Percentiles rank a stretch among this genome's conserved stretches.
phyloP scores from a whole-genome alignment of 1,140 invertebrate genomes.

The Protaetia brevitarsis region DNA sequence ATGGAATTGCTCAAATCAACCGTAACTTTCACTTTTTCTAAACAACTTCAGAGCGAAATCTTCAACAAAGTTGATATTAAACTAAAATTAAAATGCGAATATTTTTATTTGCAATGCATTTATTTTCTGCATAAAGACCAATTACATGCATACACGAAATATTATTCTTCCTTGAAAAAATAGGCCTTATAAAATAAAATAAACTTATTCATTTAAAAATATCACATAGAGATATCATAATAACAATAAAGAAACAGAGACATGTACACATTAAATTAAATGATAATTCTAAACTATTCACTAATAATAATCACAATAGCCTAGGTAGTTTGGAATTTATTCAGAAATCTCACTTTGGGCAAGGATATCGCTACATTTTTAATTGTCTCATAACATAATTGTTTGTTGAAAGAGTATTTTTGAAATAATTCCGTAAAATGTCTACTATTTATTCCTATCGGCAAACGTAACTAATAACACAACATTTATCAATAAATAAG shows the following conservation, averaged over 20 bases:
- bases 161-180: background rate
- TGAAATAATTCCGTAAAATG: background rate
- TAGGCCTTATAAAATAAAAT: slow-evolving; percentile 11
- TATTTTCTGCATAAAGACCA: slow-evolving; percentile 1
- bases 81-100: background rate
- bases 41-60: no score
- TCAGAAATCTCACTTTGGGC: background rate
- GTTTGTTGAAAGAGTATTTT: background rate
- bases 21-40: no score
- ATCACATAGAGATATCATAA: slow-evolving; percentile 9
- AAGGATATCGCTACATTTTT: background rate
- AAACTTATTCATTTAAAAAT: slow-evolving; percentile 6
- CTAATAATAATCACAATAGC: background rate
- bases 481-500: slow-evolving; percentile 6
- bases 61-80: no score
- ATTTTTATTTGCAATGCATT: background rate
- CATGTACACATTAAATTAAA: slow-evolving; percentile 3
- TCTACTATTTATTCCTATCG: background rate
- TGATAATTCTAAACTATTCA: background rate
- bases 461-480: background rate
- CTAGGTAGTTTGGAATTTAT: background rate
- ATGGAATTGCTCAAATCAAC: no score
- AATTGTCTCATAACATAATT: no score
- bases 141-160: slow-evolving; percentile 2
- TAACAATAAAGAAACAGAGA: background rate